Conservation (phyloP, 2,797 vertebrate species). For the Parotocinclus haroldoi region DNA sequence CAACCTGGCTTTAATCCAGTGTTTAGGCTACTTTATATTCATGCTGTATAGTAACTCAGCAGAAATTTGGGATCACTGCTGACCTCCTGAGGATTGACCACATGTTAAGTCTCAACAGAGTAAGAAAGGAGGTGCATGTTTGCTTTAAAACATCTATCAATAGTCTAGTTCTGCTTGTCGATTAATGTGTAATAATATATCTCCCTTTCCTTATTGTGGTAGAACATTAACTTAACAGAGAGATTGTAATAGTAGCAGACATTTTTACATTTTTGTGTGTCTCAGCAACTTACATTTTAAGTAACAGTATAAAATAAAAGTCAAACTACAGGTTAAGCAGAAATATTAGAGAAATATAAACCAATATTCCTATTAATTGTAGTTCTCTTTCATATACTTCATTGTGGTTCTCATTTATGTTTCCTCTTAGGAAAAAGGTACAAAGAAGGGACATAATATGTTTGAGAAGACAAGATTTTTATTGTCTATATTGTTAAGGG, state of each 20-base stretch:
- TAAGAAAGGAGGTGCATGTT: background rate
- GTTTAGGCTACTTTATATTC: conserved; percentile 75
- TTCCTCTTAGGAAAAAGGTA: too few species aligned
- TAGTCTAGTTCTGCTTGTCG: background rate
- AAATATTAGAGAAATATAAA: background rate
- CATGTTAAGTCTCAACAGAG: conserved; percentile 41
- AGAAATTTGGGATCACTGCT: conserved; percentile 58
- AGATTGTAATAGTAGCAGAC: conserved; percentile 34
- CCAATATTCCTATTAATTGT: too few species aligned
- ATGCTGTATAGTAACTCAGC: conserved; percentile 64
- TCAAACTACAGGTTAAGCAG: background rate
- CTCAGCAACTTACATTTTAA: conserved; percentile 18
- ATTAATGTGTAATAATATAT: conserved; percentile 4
- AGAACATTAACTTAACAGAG: conserved; percentile 54
- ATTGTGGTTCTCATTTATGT: too few species aligned
- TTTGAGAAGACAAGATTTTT: too few species aligned
- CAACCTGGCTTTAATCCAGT: conserved; percentile 65
- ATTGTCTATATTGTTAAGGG: too few species aligned
- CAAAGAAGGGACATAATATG: too few species aligned
- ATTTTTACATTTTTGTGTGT: conserved; percentile 11
- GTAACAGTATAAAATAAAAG: background rate
- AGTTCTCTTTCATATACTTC: too few species aligned
- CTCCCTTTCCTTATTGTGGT: conserved; percentile 31
- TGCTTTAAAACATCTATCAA: conserved; percentile 10
- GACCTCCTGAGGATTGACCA: conserved; percentile 62